Evolutionary conservation across 2,113 vertebrate species (phyloP), one percentile per base, ranked within the genome.

Genomic region (Cervus canadensis): DNA sequence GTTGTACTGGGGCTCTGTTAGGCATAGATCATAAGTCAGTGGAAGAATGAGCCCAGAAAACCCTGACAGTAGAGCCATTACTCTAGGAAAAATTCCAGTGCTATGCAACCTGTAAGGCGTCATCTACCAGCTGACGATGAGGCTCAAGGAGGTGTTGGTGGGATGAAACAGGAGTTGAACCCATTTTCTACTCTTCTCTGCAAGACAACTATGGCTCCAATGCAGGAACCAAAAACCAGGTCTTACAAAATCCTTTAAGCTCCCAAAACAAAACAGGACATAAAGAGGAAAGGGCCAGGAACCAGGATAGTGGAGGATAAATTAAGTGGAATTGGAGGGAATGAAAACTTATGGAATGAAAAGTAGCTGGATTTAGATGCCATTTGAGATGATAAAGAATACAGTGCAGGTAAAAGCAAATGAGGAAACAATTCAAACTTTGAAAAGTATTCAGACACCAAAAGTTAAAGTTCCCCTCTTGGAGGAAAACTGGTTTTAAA

Each of bases 41-140:
- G 94, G 92, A 89, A 89, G 94, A 86, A 59, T 4, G 71, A 89
- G 88, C 94, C 96, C 93, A 83, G 93, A 88, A 62, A 79, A 67
- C 84, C 95, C 89, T 67, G 92, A 83, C 94, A 91, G 87, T 45
- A 87, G 67, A 93, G 84, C 94, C 89, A 62, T 84, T 45, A 52
- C 93, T 93, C 95, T 59, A 95, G 78, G 52, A 83, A 67, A 23
- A 67, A 23, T 94, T 97, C 97, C 93, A 95, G 97, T 94, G 96
- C 95, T 92, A 14, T 60, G 87, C 82, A 96, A 64, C 88, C 93
- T 79, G 30, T 94, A 96, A 97, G 96, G 97, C 96, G 67, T 91
- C 81, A 30, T 62, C 92, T 74, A 4, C 83, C 36, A 84, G 78
- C 54, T 48, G 90, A 57, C 16, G 28, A 74, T 33, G 92, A 95